Conservation (phyloP, 2,113 vertebrate species). For the Hepsetus odoe region DNA sequence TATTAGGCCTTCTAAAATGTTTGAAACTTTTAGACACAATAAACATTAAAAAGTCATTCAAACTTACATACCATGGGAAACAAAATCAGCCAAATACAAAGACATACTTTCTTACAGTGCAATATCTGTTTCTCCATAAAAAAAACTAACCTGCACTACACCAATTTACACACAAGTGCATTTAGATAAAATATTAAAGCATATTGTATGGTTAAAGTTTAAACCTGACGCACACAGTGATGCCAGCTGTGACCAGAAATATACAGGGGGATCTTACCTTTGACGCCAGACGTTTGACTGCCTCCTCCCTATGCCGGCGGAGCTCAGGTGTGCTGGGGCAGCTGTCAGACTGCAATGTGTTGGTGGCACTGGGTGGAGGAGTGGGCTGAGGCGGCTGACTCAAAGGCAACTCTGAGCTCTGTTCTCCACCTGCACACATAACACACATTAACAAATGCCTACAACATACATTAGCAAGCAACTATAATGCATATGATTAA, state of each 20-base stretch:
- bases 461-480: background rate
- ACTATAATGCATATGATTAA: background rate
- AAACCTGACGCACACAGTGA: background rate
- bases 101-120: too few species aligned
- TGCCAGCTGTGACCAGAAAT: background rate
- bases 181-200: too few species aligned
- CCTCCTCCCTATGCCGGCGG: slow-evolving; percentile 77
- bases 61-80: too few species aligned
- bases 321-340: slow-evolving; percentile 77
- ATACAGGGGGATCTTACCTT: slow-evolving; percentile 76
- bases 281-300: slow-evolving; percentile 86
- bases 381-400: slow-evolving; percentile 79
- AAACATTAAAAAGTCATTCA: too few species aligned
- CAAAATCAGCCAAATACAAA: too few species aligned
- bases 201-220: too few species aligned
- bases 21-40: too few species aligned
- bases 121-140: background rate
- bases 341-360: slow-evolving; percentile 63
- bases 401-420: slow-evolving; percentile 81
- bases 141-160: too few species aligned
- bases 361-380: slow-evolving; percentile 69
- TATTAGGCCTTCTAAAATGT: too few species aligned
- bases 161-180: too few species aligned
- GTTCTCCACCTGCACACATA: slow-evolving; percentile 73
- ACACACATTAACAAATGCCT: background rate